These are phyloP conservation scores for Agrochola lychnidis DNA, from an alignment of 2,888 invertebrate genomes.

Conservation along the genomic window DNA sequence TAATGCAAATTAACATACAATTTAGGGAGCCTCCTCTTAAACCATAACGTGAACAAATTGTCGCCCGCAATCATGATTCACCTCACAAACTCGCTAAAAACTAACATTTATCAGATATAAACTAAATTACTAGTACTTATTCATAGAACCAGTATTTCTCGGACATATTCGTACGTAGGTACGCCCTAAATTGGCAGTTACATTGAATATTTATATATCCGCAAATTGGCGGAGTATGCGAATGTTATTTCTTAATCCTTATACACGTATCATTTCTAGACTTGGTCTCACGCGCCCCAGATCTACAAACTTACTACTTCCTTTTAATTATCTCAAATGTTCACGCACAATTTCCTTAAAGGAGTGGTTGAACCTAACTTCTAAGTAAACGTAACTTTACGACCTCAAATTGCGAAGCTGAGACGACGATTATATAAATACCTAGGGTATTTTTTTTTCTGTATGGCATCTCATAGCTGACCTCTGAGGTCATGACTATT, in stretches of 20 bases:
- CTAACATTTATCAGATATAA: conserved; percentile 22
- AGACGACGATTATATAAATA: not conserved
- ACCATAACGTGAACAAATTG: too few relatives aligned
- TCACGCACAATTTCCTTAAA: conserved; percentile 2
- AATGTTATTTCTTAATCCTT: conserved; percentile 67
- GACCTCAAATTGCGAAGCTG: not conserved
- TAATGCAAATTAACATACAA: too few relatives aligned
- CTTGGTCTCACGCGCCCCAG: conserved; percentile 51
- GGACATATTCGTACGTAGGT: conserved; percentile 28
- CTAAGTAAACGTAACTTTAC: not conserved
- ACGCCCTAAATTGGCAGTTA: conserved; percentile 52
- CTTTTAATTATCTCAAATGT: conserved; percentile 49
- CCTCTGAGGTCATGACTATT: too few relatives aligned
- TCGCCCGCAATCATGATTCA: conserved; percentile 57
- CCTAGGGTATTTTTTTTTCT: too few relatives aligned
- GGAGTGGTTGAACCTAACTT: not conserved
- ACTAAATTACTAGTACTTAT: conserved; percentile 15
- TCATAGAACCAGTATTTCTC: conserved; percentile 42
- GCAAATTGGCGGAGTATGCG: conserved; percentile 61
- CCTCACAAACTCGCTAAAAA: conserved; percentile 8
- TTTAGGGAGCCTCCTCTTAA: too few relatives aligned
- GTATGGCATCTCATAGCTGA: too few relatives aligned
- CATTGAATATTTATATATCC: conserved; percentile 68
- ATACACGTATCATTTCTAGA: conserved; percentile 44
- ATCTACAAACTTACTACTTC: conserved; percentile 60